phyloP scores from a whole-genome alignment of 1,140 invertebrate species.

The Drosophila chauvacae region DNA sequence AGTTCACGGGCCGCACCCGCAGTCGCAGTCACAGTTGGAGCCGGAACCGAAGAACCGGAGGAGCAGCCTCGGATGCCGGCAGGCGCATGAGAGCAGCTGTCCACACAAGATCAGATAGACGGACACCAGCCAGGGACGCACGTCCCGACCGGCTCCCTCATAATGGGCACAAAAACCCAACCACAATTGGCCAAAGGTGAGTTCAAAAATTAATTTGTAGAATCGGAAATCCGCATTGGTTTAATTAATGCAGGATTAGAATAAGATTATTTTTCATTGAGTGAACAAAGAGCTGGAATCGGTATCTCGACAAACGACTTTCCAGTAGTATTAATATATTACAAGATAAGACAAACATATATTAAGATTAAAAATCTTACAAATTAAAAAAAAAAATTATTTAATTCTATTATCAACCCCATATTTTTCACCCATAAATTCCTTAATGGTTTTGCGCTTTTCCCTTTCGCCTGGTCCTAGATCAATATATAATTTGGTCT shows the following conservation, averaged over 20 bases:
- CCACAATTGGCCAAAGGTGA: constrained; percentile 73
- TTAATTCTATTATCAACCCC: not conserved
- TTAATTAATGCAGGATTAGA: not conserved
- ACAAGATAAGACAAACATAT: too few relatives aligned
- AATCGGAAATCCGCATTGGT: not conserved
- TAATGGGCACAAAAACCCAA: constrained; percentile 79
- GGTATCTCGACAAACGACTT: not conserved
- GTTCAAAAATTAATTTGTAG: not conserved
- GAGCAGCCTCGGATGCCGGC: constrained; percentile 36
- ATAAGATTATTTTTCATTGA: not conserved
- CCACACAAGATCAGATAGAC: constrained; percentile 34
- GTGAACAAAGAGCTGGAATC: not conserved
- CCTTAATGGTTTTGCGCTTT: constrained; percentile 1
- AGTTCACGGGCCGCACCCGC: constrained; percentile 23
- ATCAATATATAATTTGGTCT: not conserved
- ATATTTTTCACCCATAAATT: not conserved
- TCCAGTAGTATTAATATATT: not conserved
- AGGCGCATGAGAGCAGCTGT: constrained; percentile 18
- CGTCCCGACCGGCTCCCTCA: constrained; percentile 45
- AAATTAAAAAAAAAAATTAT: not conserved
- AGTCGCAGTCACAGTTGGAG: constrained; percentile 29
- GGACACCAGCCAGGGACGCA: constrained; percentile 30
- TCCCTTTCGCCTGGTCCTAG: not conserved
- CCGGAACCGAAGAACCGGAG: constrained; percentile 37
- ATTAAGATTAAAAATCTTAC: not conserved